Base-by-base conservation (phyloP, 2,797 vertebrate genomes). In the Manis crassicaudata region DNA sequence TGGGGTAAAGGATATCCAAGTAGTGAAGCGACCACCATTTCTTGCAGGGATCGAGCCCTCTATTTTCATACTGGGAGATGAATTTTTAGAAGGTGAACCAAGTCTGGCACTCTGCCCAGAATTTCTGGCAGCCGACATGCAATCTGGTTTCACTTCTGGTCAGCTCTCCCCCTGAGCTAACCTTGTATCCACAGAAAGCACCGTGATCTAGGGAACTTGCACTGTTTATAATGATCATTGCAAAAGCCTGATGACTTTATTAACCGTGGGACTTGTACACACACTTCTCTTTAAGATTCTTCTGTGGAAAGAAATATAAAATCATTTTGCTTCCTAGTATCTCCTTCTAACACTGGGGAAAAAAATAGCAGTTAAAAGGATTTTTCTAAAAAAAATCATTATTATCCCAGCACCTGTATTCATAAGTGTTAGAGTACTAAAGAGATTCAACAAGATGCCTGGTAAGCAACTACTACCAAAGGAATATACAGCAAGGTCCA, bases 61-160 rank as follows among this genome's bases (percentile, higher is more conserved):
- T 40, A 95, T 98, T 97, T 98, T 97, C 96, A 97, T 96, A 94
- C 32, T 40, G 63, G 73, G 83, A 97, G 93, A 98, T 97, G 91
- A 97, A 92, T 95, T 98, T 98, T 97, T 95, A 98, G 84, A 97
- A 96, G 77, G 75, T 96, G 96, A 98, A 94, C 63, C 68, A 95
- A 88, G 76, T 82, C 96, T 98, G 97, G 94, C 92, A 97, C 63
- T 96, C 85, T 96, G 95, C 97, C 97, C 89, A 97, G 94, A 95
- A 96, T 68, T 97, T 93, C 50, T 7, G 3, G 88, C 96, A 97
- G 91, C 89, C 32, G 27, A 97, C 97, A 98, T 23, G 90, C 93
- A 98, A 92, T 97, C 68, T n/a, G 96, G 86, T 96, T 97, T 98
- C 72, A 94, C 87, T 72, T 96, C 27, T 75, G 95, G 91, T 90